Base-by-base conservation (phyloP, 2,113 vertebrate genomes). In the Thunnus thynnus region DNA sequence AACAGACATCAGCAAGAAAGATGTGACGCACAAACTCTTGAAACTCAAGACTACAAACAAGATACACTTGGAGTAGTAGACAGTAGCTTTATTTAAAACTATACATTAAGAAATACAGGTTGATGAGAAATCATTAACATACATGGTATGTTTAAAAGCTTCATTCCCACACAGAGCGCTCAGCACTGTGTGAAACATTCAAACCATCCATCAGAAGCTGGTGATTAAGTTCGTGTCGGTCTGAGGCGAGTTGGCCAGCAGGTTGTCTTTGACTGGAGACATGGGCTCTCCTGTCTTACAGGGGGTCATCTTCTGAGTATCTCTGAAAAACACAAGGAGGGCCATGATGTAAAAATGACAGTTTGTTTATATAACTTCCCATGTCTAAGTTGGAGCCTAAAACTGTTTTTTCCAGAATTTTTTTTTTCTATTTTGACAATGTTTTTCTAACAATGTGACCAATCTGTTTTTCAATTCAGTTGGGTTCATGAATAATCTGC, bases 261-360 rank as follows among this genome's bases (percentile, higher is more conserved):
- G 87, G 48, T 96, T 96, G 87, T 97, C 96, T 90, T 94, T 95
- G 78, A 96, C 88, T 14, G 96, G 96, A 86, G 96, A 97, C 90
- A 97, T 90, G 0, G 96, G 95, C 41, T 95, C 82, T 78, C 88
- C 89, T 76, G 95, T 97, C 79, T 92, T 94, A 86, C 80, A 92
- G 36, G 93, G 80, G 22, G 68, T 82, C 75, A 97, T 89, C 78
- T 93, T 97, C 72, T 94, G 93, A 18, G 86, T 91, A 3, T 96
- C 94, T 87, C 97, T 97, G 93, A 69, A 74, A 92, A 87, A 90
- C 64, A 87, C 51, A 73, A 11, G 2, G 44, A 6, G 0, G 1
- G 44, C 5, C 32, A 12, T 14, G 20, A 69, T 30, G 27, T 5
- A 22, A 50, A 27, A 58, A 48, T 18, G 44, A 0, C 50, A 48